phyloP scores from a whole-genome alignment of 2,888 invertebrate species.

The Meganola albula region DNA sequence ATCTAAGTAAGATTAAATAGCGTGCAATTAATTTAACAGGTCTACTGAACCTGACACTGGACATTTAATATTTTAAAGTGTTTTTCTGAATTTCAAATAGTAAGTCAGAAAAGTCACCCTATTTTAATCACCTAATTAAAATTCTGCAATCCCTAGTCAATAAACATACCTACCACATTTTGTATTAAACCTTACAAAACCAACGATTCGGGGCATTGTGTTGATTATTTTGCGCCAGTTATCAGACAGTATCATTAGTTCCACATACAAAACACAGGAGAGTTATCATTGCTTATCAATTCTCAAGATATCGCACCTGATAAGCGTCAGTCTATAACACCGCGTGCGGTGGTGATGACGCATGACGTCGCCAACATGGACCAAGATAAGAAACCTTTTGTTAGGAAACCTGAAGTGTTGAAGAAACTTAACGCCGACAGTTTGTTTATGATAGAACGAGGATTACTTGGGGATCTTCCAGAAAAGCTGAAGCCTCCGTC shows the following conservation, averaged over 20 bases:
- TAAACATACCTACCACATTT: slow-evolving; percentile 1
- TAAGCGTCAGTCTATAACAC: slow-evolving; percentile 52
- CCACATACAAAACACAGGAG: slow-evolving; percentile 27
- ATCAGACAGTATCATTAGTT: slow-evolving; percentile 15
- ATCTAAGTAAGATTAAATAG: too few relatives aligned
- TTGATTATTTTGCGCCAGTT: slow-evolving; percentile 16
- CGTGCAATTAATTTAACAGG: too few relatives aligned
- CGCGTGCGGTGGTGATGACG: slow-evolving; percentile 55
- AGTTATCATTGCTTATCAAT: slow-evolving; percentile 59
- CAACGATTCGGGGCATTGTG: slow-evolving; percentile 5
- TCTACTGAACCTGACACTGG: too few relatives aligned
- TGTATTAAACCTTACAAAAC: slow-evolving; percentile 1
- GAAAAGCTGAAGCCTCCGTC: slow-evolving; percentile 57
- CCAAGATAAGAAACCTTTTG: slow-evolving; percentile 46
- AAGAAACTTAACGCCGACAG: slow-evolving; percentile 62
- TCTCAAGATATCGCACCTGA: slow-evolving; percentile 43
- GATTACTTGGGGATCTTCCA: slow-evolving; percentile 61
- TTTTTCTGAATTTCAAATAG: too few relatives aligned
- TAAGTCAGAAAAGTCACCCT: too few relatives aligned
- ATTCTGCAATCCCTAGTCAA: too few relatives aligned
- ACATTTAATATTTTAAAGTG: too few relatives aligned
- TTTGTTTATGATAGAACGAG: slow-evolving; percentile 59
- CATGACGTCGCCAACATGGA: slow-evolving; percentile 63
- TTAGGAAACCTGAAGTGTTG: slow-evolving; percentile 54
- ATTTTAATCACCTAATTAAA: neutral